Evolutionary conservation across 2,113 vertebrate species (phyloP).

Genomic region (Todiramphus saurophagus): DNA sequence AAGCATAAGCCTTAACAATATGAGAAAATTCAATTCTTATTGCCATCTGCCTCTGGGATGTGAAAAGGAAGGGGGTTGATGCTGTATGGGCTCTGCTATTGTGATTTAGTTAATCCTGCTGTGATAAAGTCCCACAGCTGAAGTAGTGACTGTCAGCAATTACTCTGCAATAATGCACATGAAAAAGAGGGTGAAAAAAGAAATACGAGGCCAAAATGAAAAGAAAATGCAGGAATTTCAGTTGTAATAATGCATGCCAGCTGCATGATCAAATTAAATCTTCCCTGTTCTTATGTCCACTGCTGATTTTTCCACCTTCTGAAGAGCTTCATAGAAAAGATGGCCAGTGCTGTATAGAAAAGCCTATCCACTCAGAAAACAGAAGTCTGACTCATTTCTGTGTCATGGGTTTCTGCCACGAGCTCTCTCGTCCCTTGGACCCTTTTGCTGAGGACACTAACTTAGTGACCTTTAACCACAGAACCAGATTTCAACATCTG

Average conservation of each 20-base stretch:
- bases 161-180: not conserved
- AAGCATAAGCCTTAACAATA: not conserved
- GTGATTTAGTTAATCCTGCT: conserved; percentile 29
- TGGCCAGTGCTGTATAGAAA: not conserved
- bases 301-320: not conserved
- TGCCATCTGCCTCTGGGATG: conserved; percentile 54
- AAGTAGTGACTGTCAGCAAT: conserved; percentile 13
- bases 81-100: not conserved
- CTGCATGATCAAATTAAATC: not conserved
- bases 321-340: not conserved
- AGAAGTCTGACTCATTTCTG: not conserved
- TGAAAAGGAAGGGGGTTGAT: not conserved
- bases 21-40: conserved; percentile 15
- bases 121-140: conserved; percentile 33
- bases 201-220: not conserved
- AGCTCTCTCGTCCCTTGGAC: not conserved
- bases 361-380: not conserved
- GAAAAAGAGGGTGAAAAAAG: conserved; percentile 22
- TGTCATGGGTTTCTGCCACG: not conserved
- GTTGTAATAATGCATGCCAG: not conserved
- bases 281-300: not conserved
- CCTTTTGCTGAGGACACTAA: not conserved
- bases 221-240: not conserved
- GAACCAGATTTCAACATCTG: not conserved
- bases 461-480: not conserved